Percentiles rank a stretch among this genome's conserved stretches.
Evolutionary conservation across 2,113 vertebrate genomes (phyloP).

Genomic region (Eulemur rufifrons): DNA sequence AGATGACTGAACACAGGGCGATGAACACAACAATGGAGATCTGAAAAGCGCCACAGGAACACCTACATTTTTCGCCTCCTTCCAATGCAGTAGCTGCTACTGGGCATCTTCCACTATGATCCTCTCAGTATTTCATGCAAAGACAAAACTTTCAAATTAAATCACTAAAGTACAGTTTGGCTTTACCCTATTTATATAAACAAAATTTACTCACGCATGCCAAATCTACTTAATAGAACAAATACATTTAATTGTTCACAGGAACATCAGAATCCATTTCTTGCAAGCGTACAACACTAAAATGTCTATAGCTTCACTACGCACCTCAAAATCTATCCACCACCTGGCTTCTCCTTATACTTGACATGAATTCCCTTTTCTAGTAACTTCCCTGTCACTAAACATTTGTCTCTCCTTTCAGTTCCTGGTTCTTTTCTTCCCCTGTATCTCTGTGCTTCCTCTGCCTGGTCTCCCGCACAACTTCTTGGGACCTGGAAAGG

Average conservation of each 20-base stretch:
- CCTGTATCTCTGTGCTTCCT: not conserved
- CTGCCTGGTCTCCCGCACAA: not conserved
- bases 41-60: accelerated
- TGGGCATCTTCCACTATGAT: accelerated
- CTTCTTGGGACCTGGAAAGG: not conserved
- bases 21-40: accelerated
- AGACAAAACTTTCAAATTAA: not conserved
- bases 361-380: not conserved
- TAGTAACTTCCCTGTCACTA: accelerated
- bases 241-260: accelerated
- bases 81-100: accelerated
- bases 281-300: accelerated
- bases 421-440: too few species aligned
- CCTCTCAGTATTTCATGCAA: not conserved
- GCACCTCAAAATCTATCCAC: too few species aligned
- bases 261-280: not conserved
- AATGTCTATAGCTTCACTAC: accelerated
- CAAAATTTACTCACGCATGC: not conserved
- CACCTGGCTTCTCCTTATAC: not conserved
- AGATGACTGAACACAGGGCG: too few species aligned
- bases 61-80: accelerated
- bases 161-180: not conserved
- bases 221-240: not conserved
- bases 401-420: not conserved
- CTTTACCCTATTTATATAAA: not conserved